A percentile compares a stretch with the other conserved stretches of the same genome.
phyloP scores from a whole-genome alignment of 2,797 vertebrate species.

The Malurus splendens region DNA sequence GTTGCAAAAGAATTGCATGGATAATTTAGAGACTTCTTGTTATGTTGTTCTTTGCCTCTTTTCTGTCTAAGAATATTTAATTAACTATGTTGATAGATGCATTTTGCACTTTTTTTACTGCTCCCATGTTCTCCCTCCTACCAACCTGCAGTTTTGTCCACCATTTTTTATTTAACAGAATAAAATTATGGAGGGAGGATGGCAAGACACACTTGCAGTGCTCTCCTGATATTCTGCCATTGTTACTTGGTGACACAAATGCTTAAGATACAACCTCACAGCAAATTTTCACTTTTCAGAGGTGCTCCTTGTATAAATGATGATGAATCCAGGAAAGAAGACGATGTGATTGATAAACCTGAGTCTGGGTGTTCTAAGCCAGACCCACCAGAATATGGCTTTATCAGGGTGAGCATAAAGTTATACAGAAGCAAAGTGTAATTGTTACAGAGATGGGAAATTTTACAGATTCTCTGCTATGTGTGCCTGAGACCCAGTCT shows the following conservation, averaged over 20 bases:
- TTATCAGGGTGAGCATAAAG: constrained; percentile 78
- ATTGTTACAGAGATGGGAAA: not conserved
- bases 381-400: constrained; percentile 73
- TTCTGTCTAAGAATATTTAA: not conserved
- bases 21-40: not conserved
- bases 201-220: not conserved
- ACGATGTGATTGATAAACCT: constrained; percentile 64
- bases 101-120: not conserved
- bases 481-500: not conserved
- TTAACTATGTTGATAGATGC: not conserved
- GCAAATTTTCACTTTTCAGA: constrained; percentile 61
- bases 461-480: not conserved
- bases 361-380: constrained; percentile 82
- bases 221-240: not conserved
- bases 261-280: not conserved
- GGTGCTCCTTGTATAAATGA: constrained; percentile 85
- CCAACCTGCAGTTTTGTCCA: not conserved
- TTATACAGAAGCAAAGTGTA: not conserved
- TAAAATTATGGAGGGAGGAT: not conserved
- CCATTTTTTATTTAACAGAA: not conserved
- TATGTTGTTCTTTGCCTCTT: not conserved
- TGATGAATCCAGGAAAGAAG: constrained; percentile 74
- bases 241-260: not conserved
- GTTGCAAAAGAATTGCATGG: not conserved
- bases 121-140: not conserved